phyloP scores from a whole-genome alignment of 2,113 vertebrate genomes.

The Petromus typicus region DNA sequence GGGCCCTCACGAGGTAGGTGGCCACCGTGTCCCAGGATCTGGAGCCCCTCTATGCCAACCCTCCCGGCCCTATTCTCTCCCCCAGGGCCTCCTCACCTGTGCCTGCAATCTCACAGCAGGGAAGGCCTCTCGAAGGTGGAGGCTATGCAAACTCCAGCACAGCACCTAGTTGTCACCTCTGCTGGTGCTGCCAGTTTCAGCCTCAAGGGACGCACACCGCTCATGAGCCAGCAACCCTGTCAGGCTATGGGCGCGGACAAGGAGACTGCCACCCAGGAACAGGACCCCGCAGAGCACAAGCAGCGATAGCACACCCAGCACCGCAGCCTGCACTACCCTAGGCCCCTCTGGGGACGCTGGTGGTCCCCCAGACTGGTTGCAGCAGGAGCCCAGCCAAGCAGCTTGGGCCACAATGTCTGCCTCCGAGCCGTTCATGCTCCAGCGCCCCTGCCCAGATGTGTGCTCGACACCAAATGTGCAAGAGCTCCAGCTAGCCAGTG shows the following conservation, averaged over 20 bases:
- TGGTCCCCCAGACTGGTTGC: conserved; percentile 65
- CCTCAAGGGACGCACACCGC: conserved; percentile 87
- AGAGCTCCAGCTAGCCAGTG: fast-evolving
- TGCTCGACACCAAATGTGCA: neutral
- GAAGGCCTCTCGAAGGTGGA: neutral
- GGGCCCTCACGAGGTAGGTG: too few relatives aligned
- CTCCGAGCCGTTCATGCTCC: conserved; percentile 61
- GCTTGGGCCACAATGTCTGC: neutral
- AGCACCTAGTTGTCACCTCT: conserved; percentile 75
- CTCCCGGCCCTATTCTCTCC: neutral
- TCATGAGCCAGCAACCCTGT: conserved; percentile 90
- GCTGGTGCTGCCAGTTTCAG: conserved; percentile 87
- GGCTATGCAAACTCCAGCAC: neutral
- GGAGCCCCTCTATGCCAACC: too few relatives aligned
- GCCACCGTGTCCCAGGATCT: too few relatives aligned
- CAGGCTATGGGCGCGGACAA: conserved; percentile 95
- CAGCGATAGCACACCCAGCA: conserved; percentile 95
- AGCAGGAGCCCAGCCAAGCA: conserved; percentile 70
- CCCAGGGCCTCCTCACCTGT: neutral
- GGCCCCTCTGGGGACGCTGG: conserved; percentile 82
- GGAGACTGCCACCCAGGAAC: conserved; percentile 94
- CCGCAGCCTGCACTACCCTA: conserved; percentile 90
- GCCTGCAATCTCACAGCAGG: fast-evolving
- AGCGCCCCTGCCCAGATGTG: neutral
- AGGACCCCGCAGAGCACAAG: conserved; percentile 94